A percentile compares a stretch with the other conserved stretches of the same genome.
Conservation (phyloP, 2,888 invertebrate genomes). For the Drosophila paramelanica region DNA sequence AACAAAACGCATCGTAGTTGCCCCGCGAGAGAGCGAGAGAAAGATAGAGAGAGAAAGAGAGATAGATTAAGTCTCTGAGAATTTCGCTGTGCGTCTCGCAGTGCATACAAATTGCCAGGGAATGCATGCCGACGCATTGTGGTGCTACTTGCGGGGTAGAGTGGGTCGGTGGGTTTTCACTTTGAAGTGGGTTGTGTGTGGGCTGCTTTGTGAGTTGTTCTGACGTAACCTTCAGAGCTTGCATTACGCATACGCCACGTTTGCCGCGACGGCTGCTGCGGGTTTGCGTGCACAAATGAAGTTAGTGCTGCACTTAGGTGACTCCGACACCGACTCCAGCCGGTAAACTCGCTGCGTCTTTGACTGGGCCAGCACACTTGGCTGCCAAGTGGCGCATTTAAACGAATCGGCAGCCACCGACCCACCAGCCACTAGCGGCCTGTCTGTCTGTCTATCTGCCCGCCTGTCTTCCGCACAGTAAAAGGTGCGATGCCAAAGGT, state of each 20-base stretch:
- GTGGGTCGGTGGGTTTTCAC: neutral
- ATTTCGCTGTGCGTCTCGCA: constrained; percentile 10
- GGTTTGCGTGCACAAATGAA: constrained; percentile 70
- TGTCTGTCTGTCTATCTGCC: neutral
- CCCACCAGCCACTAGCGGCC: neutral
- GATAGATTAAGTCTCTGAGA: neutral
- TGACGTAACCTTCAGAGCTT: constrained; percentile 34
- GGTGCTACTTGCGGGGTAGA: neutral
- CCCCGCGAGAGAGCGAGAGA: neutral
- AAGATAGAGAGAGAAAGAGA: neutral
- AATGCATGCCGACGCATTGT: constrained; percentile 16
- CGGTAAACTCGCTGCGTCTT: constrained; percentile 6
- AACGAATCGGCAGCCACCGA: constrained; percentile 24
- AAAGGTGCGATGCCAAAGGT: constrained; percentile 10
- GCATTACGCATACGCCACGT: constrained; percentile 71
- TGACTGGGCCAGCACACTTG: constrained; percentile 21
- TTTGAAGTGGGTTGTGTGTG: constrained; percentile 7
- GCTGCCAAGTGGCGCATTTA: constrained; percentile 52
- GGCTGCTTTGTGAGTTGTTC: constrained; percentile 28
- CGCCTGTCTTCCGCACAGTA: neutral
- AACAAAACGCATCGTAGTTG: constrained; percentile 65
- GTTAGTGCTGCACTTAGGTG: constrained; percentile 72
- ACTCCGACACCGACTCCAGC: neutral
- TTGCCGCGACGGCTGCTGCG: constrained; percentile 45
- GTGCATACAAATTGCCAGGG: constrained; percentile 40